Conservation (phyloP, 2,797 vertebrate genomes). For the Paedocypris micromegethes region DNA sequence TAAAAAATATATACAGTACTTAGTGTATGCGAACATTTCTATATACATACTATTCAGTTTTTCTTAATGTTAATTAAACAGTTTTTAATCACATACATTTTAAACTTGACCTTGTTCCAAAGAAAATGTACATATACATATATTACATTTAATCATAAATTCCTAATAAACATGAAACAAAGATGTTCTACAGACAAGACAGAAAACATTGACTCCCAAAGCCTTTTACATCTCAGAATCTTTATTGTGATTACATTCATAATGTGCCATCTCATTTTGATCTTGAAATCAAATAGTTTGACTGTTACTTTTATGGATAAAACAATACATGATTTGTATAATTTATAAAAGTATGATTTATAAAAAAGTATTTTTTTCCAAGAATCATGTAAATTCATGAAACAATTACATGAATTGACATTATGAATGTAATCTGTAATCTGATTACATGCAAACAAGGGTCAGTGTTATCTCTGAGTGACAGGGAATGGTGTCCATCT, state of each 20-base stretch:
- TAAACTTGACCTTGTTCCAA: no score
- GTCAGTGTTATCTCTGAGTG: constrained; percentile 7
- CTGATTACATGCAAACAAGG: constrained; percentile 39
- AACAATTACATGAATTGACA: not conserved
- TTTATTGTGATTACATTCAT: constrained; percentile 41
- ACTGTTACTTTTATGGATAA: not conserved
- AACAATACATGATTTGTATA: no score
- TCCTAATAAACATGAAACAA: constrained; percentile 4
- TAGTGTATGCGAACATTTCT: no score
- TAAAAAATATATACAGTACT: no score
- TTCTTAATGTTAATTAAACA: no score
- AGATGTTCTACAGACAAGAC: constrained; percentile 13
- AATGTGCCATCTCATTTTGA: constrained; percentile 2
- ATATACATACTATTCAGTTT: no score
- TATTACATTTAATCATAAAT: no score
- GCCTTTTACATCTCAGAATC: not conserved
- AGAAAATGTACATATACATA: no score
- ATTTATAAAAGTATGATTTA: no score
- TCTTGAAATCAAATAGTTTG: no score
- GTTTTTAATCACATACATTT: no score
- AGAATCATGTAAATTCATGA: not conserved
- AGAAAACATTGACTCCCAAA: constrained; percentile 5
- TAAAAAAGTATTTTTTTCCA: no score
- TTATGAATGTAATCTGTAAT: constrained; percentile 42
- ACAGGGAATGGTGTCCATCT: constrained; percentile 37